Evolutionary conservation across 2,888 invertebrate species (phyloP).

Genomic region (Harmothoe impar): DNA sequence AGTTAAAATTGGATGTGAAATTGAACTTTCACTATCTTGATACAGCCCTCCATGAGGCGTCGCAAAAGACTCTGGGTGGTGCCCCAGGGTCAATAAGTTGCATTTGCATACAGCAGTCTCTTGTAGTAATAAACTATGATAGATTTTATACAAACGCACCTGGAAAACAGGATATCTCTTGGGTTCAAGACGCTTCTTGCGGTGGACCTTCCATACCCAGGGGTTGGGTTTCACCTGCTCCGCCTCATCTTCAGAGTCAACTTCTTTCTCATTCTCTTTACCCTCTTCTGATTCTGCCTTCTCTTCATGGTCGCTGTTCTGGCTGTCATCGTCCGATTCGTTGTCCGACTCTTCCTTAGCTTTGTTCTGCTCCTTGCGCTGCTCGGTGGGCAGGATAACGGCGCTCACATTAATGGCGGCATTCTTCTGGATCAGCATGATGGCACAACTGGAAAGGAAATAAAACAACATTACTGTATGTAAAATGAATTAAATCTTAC

Average conservation of each 20-base stretch:
- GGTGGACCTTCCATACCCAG: conserved; percentile 13
- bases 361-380: background rate
- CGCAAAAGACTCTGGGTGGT: too few relatives aligned
- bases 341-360: background rate
- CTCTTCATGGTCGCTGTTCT: background rate
- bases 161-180: conserved; percentile 62
- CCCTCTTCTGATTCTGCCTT: conserved; percentile 66
- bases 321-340: background rate
- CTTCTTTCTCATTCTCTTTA: conserved; percentile 71
- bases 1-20: too few relatives aligned
- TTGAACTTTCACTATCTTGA: too few relatives aligned
- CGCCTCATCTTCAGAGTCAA: conserved; percentile 60
- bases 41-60: too few relatives aligned
- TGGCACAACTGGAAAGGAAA: conserved; percentile 80
- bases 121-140: too few relatives aligned
- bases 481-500: too few relatives aligned
- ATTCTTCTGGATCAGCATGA: conserved; percentile 83
- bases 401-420: conserved; percentile 79
- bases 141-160: too few relatives aligned
- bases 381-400: conserved; percentile 67
- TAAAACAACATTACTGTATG: too few relatives aligned
- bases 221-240: background rate
- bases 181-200: background rate
- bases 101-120: too few relatives aligned
- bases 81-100: too few relatives aligned